Evolutionary conservation across 2,113 vertebrate genomes (phyloP).

Genomic region (Hystrix brachyura): DNA sequence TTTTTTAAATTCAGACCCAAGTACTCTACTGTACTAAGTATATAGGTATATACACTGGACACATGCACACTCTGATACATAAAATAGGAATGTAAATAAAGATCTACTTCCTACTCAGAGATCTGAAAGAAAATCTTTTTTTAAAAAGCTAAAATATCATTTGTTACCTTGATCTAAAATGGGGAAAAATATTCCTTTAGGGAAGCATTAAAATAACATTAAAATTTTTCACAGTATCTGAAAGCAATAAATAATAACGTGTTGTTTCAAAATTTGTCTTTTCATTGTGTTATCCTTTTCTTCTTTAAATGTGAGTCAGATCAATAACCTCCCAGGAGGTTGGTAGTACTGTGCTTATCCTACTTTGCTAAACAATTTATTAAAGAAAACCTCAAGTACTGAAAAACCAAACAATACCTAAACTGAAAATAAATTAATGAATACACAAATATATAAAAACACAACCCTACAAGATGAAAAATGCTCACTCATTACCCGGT

Average conservation of each 20-base stretch:
- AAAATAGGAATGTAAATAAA: background rate
- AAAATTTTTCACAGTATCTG: background rate
- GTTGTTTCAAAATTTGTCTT: background rate
- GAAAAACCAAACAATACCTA: background rate
- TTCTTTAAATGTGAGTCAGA: background rate
- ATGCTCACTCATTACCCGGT: background rate
- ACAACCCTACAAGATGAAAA: background rate
- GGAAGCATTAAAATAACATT: constrained; percentile 27
- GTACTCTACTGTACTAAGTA: background rate
- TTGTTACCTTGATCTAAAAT: background rate
- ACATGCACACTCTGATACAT: background rate
- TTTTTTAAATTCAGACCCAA: background rate
- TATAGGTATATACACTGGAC: background rate
- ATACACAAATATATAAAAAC: background rate
- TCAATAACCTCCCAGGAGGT: background rate
- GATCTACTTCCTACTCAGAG: background rate
- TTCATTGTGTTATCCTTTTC: background rate
- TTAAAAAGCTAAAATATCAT: background rate
- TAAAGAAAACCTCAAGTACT: background rate
- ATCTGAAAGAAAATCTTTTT: background rate
- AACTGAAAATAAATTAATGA: constrained; percentile 40
- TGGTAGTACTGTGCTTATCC: background rate
- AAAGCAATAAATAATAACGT: constrained; percentile 40
- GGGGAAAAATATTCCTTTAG: background rate
- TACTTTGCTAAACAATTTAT: constrained; percentile 31